These are phyloP conservation scores for Ophonus ardosiacus DNA, from an alignment of 2,888 invertebrate species.

Conservation along the genomic window DNA sequence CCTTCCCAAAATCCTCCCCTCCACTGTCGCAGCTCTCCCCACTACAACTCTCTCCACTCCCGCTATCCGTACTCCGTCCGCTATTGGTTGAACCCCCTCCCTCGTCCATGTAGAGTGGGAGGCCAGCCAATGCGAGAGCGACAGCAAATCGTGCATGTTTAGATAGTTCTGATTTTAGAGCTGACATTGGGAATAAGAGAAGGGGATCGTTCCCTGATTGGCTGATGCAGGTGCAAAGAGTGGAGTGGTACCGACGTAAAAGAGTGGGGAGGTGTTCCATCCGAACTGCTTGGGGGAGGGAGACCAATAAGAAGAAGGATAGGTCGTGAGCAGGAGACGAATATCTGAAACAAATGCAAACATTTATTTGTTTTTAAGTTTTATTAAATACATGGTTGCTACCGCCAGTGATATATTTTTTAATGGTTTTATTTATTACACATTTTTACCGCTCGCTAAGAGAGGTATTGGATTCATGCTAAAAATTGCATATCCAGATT, in stretches of 20 bases:
- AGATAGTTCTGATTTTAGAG: conserved; percentile 65
- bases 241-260: conserved; percentile 65
- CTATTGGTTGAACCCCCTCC: neutral
- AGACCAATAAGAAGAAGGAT: conserved; percentile 65
- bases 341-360: conserved; percentile 29
- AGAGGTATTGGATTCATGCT: too few relatives aligned
- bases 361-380: neutral
- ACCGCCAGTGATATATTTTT: too few relatives aligned
- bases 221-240: conserved; percentile 66
- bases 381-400: too few relatives aligned
- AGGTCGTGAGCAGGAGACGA: conserved; percentile 66
- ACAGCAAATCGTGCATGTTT: conserved; percentile 67
- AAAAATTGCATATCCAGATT: too few relatives aligned
- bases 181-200: conserved; percentile 66
- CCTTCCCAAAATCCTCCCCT: conserved; percentile 27
- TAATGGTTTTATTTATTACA: too few relatives aligned
- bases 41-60: conserved; percentile 22
- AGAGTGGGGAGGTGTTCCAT: conserved; percentile 65
- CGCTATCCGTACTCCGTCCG: neutral
- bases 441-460: too few relatives aligned
- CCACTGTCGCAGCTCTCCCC: conserved; percentile 19
- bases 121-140: conserved; percentile 66
- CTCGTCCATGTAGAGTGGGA: conserved; percentile 65
- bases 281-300: conserved; percentile 64
- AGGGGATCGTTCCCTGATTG: conserved; percentile 66